phyloP scores from a whole-genome alignment of 1,140 invertebrate species.

The Hylaeus volcanicus region DNA sequence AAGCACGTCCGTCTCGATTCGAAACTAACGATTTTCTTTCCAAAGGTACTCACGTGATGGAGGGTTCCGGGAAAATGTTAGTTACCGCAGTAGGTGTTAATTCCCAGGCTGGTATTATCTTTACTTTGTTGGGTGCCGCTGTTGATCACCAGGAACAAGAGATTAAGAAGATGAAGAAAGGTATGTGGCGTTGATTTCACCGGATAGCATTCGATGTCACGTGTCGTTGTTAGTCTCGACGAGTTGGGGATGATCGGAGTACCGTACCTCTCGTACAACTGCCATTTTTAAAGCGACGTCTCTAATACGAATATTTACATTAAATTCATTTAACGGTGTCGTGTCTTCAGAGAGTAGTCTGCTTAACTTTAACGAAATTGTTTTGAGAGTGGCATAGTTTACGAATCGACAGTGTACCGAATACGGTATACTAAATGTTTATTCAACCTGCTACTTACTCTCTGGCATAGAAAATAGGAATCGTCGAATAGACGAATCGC shows the following conservation, averaged over 20 bases:
- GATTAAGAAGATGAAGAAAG: constrained; percentile 97
- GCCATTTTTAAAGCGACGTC: constrained; percentile 4
- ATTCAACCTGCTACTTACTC: constrained; percentile 8
- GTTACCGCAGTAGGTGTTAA: constrained; percentile 99
- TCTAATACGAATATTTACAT: too few species aligned
- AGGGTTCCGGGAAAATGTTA: constrained; percentile 99
- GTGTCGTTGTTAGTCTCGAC: background rate
- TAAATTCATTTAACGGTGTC: too few species aligned
- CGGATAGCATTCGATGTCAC: constrained; percentile 4
- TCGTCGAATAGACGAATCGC: background rate
- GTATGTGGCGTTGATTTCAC: constrained; percentile 80
- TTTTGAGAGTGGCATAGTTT: constrained; percentile 21
- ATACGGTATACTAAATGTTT: background rate
- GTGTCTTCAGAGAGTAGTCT: background rate
- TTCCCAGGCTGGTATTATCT: constrained; percentile 99
- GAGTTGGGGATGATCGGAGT: constrained; percentile 12
- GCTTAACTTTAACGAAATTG: constrained; percentile 2
- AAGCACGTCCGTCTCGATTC: too few species aligned
- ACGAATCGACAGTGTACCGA: background rate
- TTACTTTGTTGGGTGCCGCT: constrained; percentile 97
- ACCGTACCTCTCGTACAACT: background rate
- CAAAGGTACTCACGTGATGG: constrained; percentile 99
- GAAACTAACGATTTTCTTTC: constrained; percentile 7
- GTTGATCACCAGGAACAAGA: constrained; percentile 95
- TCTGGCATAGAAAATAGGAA: background rate